Evolutionary conservation across 92 coral and sea anemone genomes (phyloP), one percentile per base, ranked within the genome.

Genomic region (Palythoa grandis): DNA sequence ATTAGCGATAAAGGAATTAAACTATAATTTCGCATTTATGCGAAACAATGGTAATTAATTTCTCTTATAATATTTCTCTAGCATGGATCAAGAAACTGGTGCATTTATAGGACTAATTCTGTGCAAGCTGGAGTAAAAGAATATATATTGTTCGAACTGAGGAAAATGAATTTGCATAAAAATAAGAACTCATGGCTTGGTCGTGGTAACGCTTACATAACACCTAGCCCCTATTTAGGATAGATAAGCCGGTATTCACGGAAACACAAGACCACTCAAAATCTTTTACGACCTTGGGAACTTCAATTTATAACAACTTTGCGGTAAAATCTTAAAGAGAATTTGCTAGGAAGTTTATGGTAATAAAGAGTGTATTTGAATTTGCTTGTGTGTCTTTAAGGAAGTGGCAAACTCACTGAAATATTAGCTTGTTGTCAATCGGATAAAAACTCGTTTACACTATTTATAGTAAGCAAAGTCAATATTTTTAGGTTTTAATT

Each of bases 1-100:
- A 80, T 80, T 80, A 66, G 58, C 25, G 74, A 47, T 80, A 48
- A 23, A 66, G 85, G 75, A 52, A 80, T 80, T 66, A 80, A 63
- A 43, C 48, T 39, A 63, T 80, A 63, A 65, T 66, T 80, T 63
- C 65, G 48, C 56, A 80, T 80, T 78, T 70, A 67, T 63, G 74
- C 66, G 23, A 23, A 65, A 66, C 74, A 80, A 80, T 65, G 85
- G 58, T 52, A 80, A 80, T 66, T 66, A 80, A 19, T 22, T 38
- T 40, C 35, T 54, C 65, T 60, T 80, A 67, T 65, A 80, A 39
- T 80, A 48, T 63, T 29, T 43, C 25, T 35, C 37, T 38, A 65
- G 47, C 85, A 29, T 23, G 85, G 85, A 48, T 47, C 85, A 80
- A 66, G 47, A 80, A 50, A 40, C 35, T 38, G 7, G 39, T 80